Evolutionary conservation across 2,797 vertebrate species (phyloP), one percentile per base, ranked within the genome.

Genomic region (Rachycentron canadum): DNA sequence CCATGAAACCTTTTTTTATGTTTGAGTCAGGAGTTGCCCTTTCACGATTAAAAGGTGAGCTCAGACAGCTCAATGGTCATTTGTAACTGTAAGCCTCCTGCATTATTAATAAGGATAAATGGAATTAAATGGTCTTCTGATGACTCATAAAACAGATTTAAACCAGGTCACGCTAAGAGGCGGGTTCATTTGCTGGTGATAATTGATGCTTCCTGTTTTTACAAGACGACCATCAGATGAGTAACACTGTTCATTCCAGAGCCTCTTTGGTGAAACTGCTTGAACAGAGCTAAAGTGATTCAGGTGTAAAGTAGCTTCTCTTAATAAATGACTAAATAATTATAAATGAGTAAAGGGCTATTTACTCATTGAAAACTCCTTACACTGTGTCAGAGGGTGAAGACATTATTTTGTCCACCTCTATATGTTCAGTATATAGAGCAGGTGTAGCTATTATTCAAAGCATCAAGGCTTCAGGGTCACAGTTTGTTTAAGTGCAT

Each of bases 41-140:
- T 74, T 79, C 17, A 11, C 1, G 38, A 38, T 40, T 2, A 14
- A 71, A 78, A 70, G 62, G 70, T 80, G 78, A 76, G 25, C 2
- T 2, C 30, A 63, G 26, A 64, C 57, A 45, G 36, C 76, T 69
- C 57, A 8, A 19, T 55, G 71, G 67, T 57, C 55, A 82, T 79
- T 76, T 74, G 26, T 41, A 63, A 30, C 16, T 13, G 50, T 58
- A 63, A 49, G 71, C 17, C 52, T 66, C 19, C 26, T 92, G 63
- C 81, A 91, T 93, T 87, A 87, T 90, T 90, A 73, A 92, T 77
- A 7, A 36, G 61, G 64, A 69, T 34, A 79, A 88, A 49, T 81
- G 85, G 87, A 76, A 82, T 76, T 45, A 84, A 89, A 87, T 47
- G 72, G 62, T 62, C 52, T 75, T 79, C 67, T 73, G 64, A 55